Percentiles rank a stretch among this genome's conserved stretches.
Evolutionary conservation across 2,113 vertebrate species (phyloP).

Genomic region (Gila orcuttii): DNA sequence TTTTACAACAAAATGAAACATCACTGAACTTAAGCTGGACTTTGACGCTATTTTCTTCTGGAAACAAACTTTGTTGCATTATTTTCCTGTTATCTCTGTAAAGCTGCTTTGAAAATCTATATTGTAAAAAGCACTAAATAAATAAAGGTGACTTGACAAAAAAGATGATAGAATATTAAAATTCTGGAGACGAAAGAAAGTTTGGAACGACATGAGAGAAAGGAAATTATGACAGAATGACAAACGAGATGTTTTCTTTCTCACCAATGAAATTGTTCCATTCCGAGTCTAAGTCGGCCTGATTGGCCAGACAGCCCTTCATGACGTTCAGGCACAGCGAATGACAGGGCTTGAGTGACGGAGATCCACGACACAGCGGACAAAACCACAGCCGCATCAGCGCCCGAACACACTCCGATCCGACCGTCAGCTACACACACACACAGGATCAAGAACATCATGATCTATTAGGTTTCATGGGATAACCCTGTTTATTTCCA

Average conservation of each 20-base stretch:
- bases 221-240: not conserved
- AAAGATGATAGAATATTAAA: not conserved
- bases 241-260: constrained; percentile 55
- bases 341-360: constrained; percentile 80
- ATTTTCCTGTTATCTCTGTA: too few relatives aligned
- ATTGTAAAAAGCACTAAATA: too few relatives aligned
- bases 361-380: constrained; percentile 82
- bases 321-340: constrained; percentile 94
- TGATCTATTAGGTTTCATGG: too few relatives aligned
- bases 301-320: constrained; percentile 95
- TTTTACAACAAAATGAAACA: too few relatives aligned
- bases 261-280: constrained; percentile 98
- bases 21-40: too few relatives aligned
- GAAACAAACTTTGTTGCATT: too few relatives aligned
- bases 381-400: constrained; percentile 88
- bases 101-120: too few relatives aligned
- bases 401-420: constrained; percentile 79
- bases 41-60: too few relatives aligned
- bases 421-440: constrained; percentile 73
- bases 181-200: not conserved
- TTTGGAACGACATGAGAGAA: too few relatives aligned
- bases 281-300: constrained; percentile 91
- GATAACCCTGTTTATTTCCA: too few relatives aligned
- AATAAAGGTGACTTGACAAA: not conserved
- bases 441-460: not conserved